These are phyloP conservation scores for Mesoligia furuncula DNA, from an alignment of 2,888 invertebrate genomes.

Conservation along the genomic window DNA sequence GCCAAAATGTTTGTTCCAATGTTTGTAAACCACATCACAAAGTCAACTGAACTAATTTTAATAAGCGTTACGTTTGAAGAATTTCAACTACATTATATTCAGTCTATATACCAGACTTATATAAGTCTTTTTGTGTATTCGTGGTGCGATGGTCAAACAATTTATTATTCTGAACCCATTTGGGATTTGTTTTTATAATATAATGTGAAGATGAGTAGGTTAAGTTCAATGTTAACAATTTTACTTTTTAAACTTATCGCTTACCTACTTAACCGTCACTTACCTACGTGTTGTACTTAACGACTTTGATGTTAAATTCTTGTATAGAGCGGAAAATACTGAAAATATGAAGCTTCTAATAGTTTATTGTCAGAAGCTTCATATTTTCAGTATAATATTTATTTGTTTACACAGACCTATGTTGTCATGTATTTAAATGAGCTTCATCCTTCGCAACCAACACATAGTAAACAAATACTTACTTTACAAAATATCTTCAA, in stretches of 20 bases:
- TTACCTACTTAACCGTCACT: not conserved
- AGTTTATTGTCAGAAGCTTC: not conserved
- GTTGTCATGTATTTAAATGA: not conserved
- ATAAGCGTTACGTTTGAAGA: slow-evolving; percentile 44
- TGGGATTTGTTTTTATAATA: slow-evolving; percentile 30
- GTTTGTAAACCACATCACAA: slow-evolving; percentile 47
- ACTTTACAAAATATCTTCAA: slow-evolving; percentile 50
- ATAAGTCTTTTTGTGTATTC: slow-evolving; percentile 55
- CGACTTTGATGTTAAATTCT: no score
- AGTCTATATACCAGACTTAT: slow-evolving; percentile 29
- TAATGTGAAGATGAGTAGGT: slow-evolving; percentile 46
- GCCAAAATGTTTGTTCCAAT: slow-evolving; percentile 35
- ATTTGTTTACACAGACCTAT: not conserved
- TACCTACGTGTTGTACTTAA: no score
- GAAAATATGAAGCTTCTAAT: no score
- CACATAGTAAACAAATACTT: slow-evolving; percentile 36
- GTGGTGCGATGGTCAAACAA: slow-evolving; percentile 19
- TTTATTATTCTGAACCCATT: slow-evolving; percentile 45
- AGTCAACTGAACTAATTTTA: slow-evolving; percentile 48
- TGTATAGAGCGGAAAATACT: no score
- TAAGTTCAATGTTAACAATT: slow-evolving; percentile 54
- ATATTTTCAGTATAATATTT: not conserved
- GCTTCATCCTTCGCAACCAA: not conserved
- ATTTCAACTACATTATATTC: slow-evolving; percentile 48
- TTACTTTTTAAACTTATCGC: not conserved